Conservation (phyloP, 1,140 invertebrate species). For the Sinella curviseta region DNA sequence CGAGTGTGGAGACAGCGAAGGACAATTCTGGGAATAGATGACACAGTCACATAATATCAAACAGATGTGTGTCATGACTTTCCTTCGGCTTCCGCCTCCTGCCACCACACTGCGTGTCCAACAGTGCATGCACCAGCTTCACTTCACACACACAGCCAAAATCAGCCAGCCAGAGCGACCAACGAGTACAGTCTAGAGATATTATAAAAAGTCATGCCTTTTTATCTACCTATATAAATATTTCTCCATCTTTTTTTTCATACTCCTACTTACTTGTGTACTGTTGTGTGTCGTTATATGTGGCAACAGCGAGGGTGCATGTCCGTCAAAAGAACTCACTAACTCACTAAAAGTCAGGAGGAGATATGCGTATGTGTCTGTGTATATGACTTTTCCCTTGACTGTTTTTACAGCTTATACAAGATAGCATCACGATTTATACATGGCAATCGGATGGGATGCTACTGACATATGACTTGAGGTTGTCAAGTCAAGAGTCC, state of each 20-base stretch:
- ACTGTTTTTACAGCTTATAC: too few species aligned
- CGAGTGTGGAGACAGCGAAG: too few species aligned
- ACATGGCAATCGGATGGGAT: constrained; percentile 8
- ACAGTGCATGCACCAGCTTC: background rate
- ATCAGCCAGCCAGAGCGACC: too few species aligned
- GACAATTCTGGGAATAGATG: constrained; percentile 6
- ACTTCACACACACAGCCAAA: too few species aligned
- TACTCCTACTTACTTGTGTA: too few species aligned
- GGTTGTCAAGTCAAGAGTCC: background rate
- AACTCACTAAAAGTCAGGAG: too few species aligned
- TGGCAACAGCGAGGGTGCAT: background rate
- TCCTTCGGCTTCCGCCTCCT: constrained; percentile 12
- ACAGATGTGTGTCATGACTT: constrained; percentile 17
- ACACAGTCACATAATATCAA: constrained; percentile 14
- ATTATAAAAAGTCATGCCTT: too few species aligned
- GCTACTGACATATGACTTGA: background rate
- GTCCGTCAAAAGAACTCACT: constrained; percentile 16
- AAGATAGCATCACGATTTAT: constrained; percentile 6
- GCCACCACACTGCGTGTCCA: constrained; percentile 6
- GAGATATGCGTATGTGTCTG: too few species aligned
- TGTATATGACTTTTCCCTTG: background rate
- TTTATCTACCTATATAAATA: too few species aligned
- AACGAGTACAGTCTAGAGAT: too few species aligned
- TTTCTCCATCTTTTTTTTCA: too few species aligned
- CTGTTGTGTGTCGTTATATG: too few species aligned